Base-by-base conservation (phyloP, 2,888 invertebrate genomes). In the Eilema caniola region DNA sequence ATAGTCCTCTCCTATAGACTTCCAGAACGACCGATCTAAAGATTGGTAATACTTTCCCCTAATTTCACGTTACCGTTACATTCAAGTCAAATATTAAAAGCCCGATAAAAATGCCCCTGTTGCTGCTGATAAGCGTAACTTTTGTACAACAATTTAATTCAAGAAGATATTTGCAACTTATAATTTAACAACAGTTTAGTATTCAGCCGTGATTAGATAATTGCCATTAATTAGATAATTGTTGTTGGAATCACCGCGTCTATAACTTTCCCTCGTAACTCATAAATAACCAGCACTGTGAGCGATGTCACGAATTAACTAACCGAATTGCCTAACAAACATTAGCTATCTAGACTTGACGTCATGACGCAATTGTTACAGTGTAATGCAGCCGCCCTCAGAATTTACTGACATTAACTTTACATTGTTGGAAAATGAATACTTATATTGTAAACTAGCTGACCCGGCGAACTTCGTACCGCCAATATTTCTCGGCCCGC, bases 291-390 rank as follows among this genome's bases (percentile, higher is more conserved):
- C 67, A 80, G 62, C 56, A 57, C 41, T 8, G 11, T 4, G 25
- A 63, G n/a, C 57, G 37, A 23, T 72, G 78, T 71, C 70, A 62
- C 70, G 74, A 74, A 80, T 74, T 70, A 76, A 77, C 71, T 70
- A 76, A 79, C 70, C 28, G 23, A 72, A 76, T 80, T 79, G 72
- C 76, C 10, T 72, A 66, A 78, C 60, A 12, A 67, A 70, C 67
- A 63, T 73, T 28, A 62, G 53, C 33, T 70, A 72, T 78, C 80
- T 75, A 31, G 56, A 53, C n/a, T 53, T 53, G n/a, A 41, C 37
- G 65, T 63, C 76, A 77, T 62, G 70, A 80, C 67, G 69, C 74
- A 78, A 80, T 78, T 78, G 71, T 73, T 67, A 70, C 37, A 63
- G 14, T 56, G 28, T 56, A 41, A 57, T 10, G 69, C 75, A 70